phyloP scores from a whole-genome alignment of 1,140 invertebrate species.

The Drosophila grimshawi region DNA sequence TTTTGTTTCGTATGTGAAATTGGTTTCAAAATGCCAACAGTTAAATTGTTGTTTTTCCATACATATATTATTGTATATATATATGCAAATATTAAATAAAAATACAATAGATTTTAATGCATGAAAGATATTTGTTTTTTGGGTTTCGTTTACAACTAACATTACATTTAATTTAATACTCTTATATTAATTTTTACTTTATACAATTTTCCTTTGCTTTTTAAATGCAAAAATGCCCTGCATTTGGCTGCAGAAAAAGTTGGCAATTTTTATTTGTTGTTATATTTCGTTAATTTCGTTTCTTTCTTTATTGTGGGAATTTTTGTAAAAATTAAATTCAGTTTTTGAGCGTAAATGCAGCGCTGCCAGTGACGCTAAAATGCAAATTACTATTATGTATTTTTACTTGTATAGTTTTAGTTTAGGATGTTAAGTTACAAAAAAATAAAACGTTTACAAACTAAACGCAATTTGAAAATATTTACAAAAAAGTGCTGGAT shows the following conservation, averaged over 20 bases:
- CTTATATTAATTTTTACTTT: constrained; percentile 66
- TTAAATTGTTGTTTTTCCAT: constrained; percentile 73
- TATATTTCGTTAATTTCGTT: constrained; percentile 28
- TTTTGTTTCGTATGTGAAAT: constrained; percentile 76
- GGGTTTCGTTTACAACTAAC: constrained; percentile 60
- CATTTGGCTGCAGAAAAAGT: constrained; percentile 59
- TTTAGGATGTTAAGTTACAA: constrained; percentile 45
- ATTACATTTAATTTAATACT: constrained; percentile 76
- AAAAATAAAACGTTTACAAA: constrained; percentile 59
- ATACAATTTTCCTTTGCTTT: constrained; percentile 69
- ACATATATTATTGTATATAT: constrained; percentile 18
- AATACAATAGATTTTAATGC: constrained; percentile 76
- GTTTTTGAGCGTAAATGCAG: constrained; percentile 81
- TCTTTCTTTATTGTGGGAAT: constrained; percentile 32
- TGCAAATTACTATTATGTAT: constrained; percentile 63
- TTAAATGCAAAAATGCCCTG: constrained; percentile 75
- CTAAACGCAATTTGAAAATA: constrained; percentile 72
- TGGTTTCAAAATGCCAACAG: constrained; percentile 73
- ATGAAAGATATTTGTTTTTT: constrained; percentile 62
- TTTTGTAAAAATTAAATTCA: constrained; percentile 79
- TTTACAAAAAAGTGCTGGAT: constrained; percentile 75
- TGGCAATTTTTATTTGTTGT: constrained; percentile 51
- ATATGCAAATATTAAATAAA: constrained; percentile 73
- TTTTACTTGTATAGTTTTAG: constrained; percentile 38
- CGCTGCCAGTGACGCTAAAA: constrained; percentile 68